These are phyloP conservation scores for Leiothrix lutea DNA, from an alignment of 2,113 vertebrate genomes.

Conservation along the genomic window DNA sequence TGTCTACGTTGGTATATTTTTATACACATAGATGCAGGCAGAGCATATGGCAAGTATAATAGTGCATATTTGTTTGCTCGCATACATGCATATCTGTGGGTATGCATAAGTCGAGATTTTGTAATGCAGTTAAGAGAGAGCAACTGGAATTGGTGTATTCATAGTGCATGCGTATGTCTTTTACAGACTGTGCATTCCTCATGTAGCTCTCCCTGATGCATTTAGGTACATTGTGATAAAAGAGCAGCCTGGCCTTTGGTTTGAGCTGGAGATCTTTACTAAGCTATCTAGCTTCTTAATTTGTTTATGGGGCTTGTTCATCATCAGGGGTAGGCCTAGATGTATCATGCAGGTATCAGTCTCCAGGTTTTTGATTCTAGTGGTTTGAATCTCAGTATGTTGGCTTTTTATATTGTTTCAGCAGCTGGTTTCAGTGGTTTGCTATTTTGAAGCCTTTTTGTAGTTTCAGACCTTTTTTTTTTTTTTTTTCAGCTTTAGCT, in stretches of 20 bases:
- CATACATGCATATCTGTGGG: background rate
- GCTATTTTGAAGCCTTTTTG: background rate
- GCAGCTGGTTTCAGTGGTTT: background rate
- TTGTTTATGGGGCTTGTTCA: background rate
- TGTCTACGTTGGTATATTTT: background rate
- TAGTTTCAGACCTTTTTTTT: background rate
- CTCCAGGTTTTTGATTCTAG: background rate
- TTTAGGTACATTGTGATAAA: background rate
- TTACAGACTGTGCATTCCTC: conserved; percentile 11
- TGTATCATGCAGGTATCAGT: background rate
- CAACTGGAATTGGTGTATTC: background rate
- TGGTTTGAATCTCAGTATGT: background rate
- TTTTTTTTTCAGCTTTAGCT: background rate
- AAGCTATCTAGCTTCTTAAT: background rate
- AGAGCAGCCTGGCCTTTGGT: background rate
- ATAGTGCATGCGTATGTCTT: background rate
- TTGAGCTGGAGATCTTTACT: background rate
- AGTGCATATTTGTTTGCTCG: conserved; percentile 28
- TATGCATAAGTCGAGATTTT: background rate
- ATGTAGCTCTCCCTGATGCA: background rate
- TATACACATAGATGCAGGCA: background rate
- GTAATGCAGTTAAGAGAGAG: background rate
- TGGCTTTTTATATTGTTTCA: background rate
- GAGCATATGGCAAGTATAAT: conserved; percentile 17
- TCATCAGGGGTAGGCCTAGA: background rate